Conservation (phyloP, 2,113 vertebrate genomes). For the Indicator maculatus region DNA sequence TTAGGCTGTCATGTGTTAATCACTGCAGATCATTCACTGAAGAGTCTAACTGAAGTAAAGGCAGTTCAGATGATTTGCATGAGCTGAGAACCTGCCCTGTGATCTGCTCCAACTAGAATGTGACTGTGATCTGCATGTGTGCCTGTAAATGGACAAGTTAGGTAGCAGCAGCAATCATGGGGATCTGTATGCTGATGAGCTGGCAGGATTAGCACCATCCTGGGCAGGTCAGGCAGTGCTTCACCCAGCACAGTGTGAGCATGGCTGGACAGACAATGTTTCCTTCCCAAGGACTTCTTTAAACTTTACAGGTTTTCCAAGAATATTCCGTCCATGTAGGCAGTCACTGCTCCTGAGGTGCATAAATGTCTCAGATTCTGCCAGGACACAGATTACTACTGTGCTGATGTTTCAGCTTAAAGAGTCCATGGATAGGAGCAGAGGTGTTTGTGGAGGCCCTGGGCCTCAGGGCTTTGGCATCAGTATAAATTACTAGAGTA, state of each 20-base stretch:
- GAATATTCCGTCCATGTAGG: background rate
- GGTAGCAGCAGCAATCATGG: background rate
- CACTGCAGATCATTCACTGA: background rate
- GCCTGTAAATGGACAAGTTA: background rate
- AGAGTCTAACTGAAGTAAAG: background rate
- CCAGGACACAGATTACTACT: background rate
- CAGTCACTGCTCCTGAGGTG: slow-evolving; percentile 15
- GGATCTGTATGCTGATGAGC: background rate
- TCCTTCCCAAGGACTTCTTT: background rate
- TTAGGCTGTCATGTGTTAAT: background rate
- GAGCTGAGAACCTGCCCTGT: background rate
- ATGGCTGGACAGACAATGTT: background rate
- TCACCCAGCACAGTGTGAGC: background rate
- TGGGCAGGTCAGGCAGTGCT: background rate
- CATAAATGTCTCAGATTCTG: background rate
- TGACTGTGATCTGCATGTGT: background rate
- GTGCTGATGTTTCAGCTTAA: background rate
- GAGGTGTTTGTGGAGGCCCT: background rate
- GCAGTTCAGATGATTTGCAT: background rate
- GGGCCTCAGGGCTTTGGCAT: slow-evolving; percentile 7
- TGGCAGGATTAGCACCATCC: background rate
- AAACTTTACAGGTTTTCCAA: slow-evolving; percentile 1
- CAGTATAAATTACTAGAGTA: background rate
- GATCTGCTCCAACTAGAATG: background rate
- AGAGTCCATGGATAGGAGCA: background rate